Conservation (phyloP, 1,140 invertebrate species). For the Hyles euphorbiae region DNA sequence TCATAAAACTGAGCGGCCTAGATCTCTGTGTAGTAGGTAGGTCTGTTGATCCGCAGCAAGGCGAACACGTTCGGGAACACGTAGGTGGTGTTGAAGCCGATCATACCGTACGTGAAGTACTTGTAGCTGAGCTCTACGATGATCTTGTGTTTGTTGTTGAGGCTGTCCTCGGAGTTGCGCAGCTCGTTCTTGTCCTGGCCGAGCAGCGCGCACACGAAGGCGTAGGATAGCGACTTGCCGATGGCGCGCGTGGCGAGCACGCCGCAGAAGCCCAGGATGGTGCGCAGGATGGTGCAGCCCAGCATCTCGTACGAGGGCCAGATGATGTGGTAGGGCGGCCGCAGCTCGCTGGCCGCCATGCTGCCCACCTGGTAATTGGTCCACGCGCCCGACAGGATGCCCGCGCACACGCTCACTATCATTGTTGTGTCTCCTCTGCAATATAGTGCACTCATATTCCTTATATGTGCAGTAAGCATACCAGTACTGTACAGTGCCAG, state of each 20-base stretch:
- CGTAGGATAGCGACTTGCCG: conserved; percentile 83
- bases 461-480: too few species aligned
- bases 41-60: conserved; percentile 84
- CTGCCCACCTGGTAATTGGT: conserved; percentile 86
- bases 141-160: conserved; percentile 81
- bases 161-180: conserved; percentile 78
- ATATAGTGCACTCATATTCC: conserved; percentile 21
- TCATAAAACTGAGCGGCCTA: conserved; percentile 41
- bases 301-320: conserved; percentile 86
- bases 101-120: conserved; percentile 85
- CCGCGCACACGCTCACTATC: conserved; percentile 87
- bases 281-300: conserved; percentile 80
- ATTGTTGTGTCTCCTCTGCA: conserved; percentile 90
- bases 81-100: conserved; percentile 86
- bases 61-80: conserved; percentile 87
- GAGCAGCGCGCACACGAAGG: conserved; percentile 81
- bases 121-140: conserved; percentile 88
- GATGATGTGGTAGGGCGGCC: conserved; percentile 84
- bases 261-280: conserved; percentile 83
- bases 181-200: conserved; percentile 79
- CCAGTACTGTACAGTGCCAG: too few species aligned
- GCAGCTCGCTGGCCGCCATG: conserved; percentile 73
- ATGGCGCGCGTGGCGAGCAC: conserved; percentile 81
- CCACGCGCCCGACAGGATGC: conserved; percentile 88
- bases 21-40: conserved; percentile 90